Conservation (phyloP, 2,113 vertebrate species). For the Peromyscus maniculatus region DNA sequence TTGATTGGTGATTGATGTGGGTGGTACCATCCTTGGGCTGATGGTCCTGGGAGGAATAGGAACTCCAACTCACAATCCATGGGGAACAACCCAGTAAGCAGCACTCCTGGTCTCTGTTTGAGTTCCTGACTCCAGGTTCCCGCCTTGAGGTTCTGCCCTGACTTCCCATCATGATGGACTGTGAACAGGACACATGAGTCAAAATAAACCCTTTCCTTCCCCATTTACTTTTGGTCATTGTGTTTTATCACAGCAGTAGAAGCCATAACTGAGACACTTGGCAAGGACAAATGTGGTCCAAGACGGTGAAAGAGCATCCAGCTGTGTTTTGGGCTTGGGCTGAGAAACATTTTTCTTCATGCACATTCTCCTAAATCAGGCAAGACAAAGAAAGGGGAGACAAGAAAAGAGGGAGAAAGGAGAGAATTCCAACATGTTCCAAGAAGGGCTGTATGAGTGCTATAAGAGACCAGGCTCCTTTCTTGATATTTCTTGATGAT, state of each 20-base stretch:
- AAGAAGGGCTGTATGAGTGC: background rate
- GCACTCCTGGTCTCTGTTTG: background rate
- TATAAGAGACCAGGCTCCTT: background rate
- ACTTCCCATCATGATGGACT: background rate
- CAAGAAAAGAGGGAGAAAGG: background rate
- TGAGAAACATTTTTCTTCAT: background rate
- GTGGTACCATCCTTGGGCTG: background rate
- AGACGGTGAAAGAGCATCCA: background rate
- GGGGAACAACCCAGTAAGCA: background rate
- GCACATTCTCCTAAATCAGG: background rate
- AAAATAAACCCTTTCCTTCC: background rate
- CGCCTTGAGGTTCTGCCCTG: background rate
- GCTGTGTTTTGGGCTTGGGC: background rate
- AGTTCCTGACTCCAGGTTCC: background rate
- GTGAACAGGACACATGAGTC: background rate
- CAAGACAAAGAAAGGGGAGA: background rate
- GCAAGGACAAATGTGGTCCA: background rate
- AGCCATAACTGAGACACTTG: background rate
- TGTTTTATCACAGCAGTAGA: background rate
- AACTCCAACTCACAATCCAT: background rate
- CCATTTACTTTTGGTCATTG: background rate
- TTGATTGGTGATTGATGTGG: background rate
- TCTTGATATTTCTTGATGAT: background rate
- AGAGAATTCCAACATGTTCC: background rate
- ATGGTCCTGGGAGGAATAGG: background rate